Percentiles rank a stretch among this genome's conserved stretches.
These are phyloP conservation scores for Tangara arthus DNA, from an alignment of 2,797 vertebrate species.

Conservation along the genomic window DNA sequence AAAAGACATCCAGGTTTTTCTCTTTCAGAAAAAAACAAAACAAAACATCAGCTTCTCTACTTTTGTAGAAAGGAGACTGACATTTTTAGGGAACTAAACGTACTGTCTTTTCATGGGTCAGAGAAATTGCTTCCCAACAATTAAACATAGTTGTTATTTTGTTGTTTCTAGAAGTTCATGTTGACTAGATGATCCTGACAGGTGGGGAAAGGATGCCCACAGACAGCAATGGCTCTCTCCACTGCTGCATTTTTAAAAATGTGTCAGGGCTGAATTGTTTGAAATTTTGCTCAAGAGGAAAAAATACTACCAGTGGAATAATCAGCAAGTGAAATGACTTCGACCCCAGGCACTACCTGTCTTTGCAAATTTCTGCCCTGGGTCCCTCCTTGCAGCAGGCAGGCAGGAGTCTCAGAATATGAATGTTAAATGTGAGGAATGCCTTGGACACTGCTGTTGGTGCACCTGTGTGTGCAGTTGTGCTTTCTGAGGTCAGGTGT, in stretches of 20 bases:
- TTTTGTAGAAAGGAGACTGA: background rate
- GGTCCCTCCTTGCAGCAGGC: background rate
- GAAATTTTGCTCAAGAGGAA: background rate
- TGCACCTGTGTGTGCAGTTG: fast-evolving
- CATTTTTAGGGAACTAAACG: background rate
- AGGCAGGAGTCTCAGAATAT: background rate
- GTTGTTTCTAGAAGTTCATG: background rate
- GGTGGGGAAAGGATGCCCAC: background rate
- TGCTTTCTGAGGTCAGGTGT: background rate
- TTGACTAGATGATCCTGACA: background rate
- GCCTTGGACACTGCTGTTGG: background rate
- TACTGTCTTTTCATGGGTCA: background rate
- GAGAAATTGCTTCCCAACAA: background rate
- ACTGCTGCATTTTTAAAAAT: background rate
- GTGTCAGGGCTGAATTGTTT: background rate
- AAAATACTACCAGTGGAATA: background rate
- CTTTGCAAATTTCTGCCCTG: background rate
- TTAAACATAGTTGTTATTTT: background rate
- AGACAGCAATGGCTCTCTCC: background rate
- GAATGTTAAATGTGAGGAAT: background rate
- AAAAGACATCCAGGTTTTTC: background rate
- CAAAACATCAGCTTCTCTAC: background rate
- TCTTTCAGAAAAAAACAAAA: background rate
- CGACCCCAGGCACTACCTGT: background rate
- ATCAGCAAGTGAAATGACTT: constrained; percentile 21